Evolutionary conservation across 2,888 invertebrate species (phyloP).

Genomic region (Tubiluchus corallicola): DNA sequence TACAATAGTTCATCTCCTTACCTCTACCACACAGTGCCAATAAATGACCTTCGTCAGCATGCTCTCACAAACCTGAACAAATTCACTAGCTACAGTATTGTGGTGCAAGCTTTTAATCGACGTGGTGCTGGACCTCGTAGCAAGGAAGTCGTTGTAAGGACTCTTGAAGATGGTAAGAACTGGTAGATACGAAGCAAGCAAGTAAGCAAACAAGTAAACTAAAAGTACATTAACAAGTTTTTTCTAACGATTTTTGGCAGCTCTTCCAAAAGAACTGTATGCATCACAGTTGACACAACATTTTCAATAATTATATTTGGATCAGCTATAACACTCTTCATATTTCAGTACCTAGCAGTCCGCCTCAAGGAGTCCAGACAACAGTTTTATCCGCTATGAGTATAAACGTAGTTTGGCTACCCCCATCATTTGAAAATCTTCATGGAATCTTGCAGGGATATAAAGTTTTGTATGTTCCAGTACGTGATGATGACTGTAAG

Average conservation of each 20-base stretch:
- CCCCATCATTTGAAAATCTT: constrained; percentile 23
- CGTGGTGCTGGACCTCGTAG: constrained; percentile 27
- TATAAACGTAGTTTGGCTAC: constrained; percentile 23
- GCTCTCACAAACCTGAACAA: constrained; percentile 25
- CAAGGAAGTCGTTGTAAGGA: constrained; percentile 21
- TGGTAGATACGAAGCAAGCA: too few relatives aligned
- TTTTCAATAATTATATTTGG: too few relatives aligned
- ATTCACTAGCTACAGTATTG: constrained; percentile 27
- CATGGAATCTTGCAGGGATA: constrained; percentile 27
- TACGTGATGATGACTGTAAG: too few relatives aligned
- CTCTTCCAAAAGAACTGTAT: neutral
- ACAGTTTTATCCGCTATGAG: constrained; percentile 22
- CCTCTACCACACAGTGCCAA: constrained; percentile 17
- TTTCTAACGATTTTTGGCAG: neutral
- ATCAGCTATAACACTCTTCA: too few relatives aligned
- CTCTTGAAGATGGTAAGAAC: constrained; percentile 29
- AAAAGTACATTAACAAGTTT: neutral
- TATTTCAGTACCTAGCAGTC: constrained; percentile 25
- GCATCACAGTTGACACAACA: too few relatives aligned
- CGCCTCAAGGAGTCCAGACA: constrained; percentile 25
- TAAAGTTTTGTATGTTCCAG: constrained; percentile 25
- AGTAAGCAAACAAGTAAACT: too few relatives aligned
- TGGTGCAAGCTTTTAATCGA: constrained; percentile 27
- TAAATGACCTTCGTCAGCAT: constrained; percentile 12
- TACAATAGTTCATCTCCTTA: constrained; percentile 20